Base-by-base conservation (phyloP, 2,113 vertebrate species). In the Gracilinanus agilis region DNA sequence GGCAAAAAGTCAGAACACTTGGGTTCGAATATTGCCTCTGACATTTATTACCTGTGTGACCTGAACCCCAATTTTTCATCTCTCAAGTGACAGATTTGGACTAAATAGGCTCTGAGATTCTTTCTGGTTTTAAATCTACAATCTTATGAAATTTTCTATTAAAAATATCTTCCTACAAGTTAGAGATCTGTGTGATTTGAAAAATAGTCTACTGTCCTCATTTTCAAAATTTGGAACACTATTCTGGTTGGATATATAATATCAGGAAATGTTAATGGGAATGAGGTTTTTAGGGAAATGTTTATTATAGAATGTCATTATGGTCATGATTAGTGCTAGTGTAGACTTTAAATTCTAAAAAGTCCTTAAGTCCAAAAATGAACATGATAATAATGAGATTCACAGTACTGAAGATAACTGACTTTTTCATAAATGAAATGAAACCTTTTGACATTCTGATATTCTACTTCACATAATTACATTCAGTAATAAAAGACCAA, bases 401-500 rank as follows among this genome's bases (percentile, higher is more conserved):
- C 6, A 40, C 2, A 16, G 23, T 25, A 88, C 21, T 44, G 58
- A 9, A 54, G 61, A 92, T 55, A 90, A 55, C 13, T 40, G 49
- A 88, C 24, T 53, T 90, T 92, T 88, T 88, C 27, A 54, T n/a
- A 44, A 92, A 67, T 75, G 55, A 88, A 95, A 34, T 54, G 4
- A 93, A 83, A 27, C 53, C 34, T 94, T 94, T 89, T 44, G 54
- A 91, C 53, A 91, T 89, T 89, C 44, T 94, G 58, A 49, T 61
- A 56, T 83, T 88, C 75, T 93, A 89, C 29, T 90, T 95, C 24
- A 96, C 12, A 9, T 91, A 44, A 61, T 94, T 93, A 93, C 89
- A 92, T 91, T 91, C 19, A 40, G 34, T 94, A 21, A 49, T 56
- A 23, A 67, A 5, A 94, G 93, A 25, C 55, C 55, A 90, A 94